Evolutionary conservation across 2,888 invertebrate species (phyloP).

Genomic region (Arenicola marina): DNA sequence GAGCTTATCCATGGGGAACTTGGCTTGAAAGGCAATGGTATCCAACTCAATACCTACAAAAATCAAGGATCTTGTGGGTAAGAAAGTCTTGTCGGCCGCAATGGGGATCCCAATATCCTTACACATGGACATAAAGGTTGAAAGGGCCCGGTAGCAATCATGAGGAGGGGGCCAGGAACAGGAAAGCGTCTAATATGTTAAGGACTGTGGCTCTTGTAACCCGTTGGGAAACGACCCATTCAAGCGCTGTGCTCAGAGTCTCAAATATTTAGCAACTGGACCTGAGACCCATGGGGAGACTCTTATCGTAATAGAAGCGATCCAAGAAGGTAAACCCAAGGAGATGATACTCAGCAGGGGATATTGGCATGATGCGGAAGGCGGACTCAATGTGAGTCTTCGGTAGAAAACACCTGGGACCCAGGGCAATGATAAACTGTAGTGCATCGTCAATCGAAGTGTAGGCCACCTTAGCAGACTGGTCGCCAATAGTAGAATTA

Average conservation of each 20-base stretch:
- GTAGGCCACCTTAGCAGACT: slow-evolving; percentile 5
- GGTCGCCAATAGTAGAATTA: slow-evolving; percentile 7
- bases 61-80: background rate
- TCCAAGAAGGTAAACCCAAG: slow-evolving; percentile 4
- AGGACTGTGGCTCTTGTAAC: background rate
- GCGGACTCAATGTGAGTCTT: slow-evolving; percentile 14
- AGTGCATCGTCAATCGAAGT: slow-evolving; percentile 71
- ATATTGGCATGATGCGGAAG: slow-evolving; percentile 4
- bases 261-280: background rate
- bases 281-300: slow-evolving; percentile 8
- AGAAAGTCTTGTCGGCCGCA: background rate
- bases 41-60: background rate
- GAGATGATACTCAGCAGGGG: background rate
- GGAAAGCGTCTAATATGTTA: background rate
- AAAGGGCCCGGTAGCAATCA: background rate
- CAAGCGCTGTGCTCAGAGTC: background rate
- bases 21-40: background rate
- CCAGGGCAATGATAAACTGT: slow-evolving; percentile 66
- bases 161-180: background rate
- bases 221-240: background rate
- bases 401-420: slow-evolving; percentile 10
- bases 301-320: slow-evolving; percentile 6
- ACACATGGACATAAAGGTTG: background rate
- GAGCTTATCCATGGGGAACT: background rate
- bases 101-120: background rate